phyloP scores from a whole-genome alignment of 2,113 vertebrate genomes.

The Erythrocebus patas region DNA sequence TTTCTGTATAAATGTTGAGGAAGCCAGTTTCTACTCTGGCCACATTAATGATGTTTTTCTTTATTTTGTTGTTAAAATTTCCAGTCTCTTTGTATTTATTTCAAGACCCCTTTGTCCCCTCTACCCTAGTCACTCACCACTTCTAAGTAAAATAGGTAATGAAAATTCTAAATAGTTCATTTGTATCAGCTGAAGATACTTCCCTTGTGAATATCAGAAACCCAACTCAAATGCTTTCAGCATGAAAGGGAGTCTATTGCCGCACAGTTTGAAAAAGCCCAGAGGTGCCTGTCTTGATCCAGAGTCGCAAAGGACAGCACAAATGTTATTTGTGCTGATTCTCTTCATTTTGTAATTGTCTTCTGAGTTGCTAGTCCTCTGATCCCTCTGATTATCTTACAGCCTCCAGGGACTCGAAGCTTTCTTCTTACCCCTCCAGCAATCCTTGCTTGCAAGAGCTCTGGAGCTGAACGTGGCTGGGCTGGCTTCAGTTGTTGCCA shows the following conservation, averaged over 20 bases:
- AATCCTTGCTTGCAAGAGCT: not conserved
- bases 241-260: not conserved
- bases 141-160: not conserved
- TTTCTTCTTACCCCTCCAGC: not conserved
- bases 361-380: not conserved
- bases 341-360: not conserved
- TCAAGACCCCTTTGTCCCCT: not conserved
- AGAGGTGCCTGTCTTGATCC: not conserved
- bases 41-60: not conserved
- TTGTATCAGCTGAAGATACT: not conserved
- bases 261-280: not conserved
- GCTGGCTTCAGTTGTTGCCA: not conserved
- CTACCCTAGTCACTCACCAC: not conserved
- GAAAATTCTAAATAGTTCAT: not conserved
- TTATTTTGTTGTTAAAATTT: not conserved
- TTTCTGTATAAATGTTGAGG: not conserved
- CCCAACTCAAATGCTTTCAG: not conserved
- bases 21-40: not conserved
- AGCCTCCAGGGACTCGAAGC: not conserved
- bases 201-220: not conserved
- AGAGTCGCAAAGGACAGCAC: not conserved
- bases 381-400: fast-evolving
- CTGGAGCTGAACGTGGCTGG: not conserved
- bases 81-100: not conserved
- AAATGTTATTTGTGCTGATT: not conserved